Percentiles rank a stretch among this genome's conserved stretches.
Conservation (phyloP, 2,113 vertebrate species). For the Nannospalax galili region DNA sequence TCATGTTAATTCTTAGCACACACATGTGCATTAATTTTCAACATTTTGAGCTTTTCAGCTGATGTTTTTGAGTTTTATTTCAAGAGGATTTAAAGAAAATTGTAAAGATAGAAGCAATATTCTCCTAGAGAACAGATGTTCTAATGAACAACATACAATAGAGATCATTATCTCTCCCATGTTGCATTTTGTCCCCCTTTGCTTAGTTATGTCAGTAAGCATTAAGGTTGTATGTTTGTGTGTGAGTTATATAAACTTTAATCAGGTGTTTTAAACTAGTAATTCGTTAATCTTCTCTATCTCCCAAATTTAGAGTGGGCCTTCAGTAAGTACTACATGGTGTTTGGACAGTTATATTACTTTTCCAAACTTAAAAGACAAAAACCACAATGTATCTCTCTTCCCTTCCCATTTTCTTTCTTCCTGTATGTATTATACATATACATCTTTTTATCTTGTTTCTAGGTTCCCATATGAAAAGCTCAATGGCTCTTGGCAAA, state of each 20-base stretch:
- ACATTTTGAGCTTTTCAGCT: neutral
- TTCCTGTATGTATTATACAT: neutral
- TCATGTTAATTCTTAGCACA: slow-evolving; percentile 12
- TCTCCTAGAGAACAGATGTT: neutral
- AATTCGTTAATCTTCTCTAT: neutral
- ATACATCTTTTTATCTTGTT: neutral
- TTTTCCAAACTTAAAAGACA: slow-evolving; percentile 23
- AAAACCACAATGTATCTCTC: neutral
- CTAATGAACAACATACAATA: neutral
- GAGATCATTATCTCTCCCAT: neutral
- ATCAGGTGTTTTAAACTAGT: neutral
- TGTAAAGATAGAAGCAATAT: neutral
- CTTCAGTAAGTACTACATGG: neutral
- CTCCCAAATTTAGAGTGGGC: neutral
- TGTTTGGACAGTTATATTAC: neutral
- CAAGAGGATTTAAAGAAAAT: neutral
- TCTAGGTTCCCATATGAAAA: neutral
- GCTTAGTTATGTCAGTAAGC: neutral
- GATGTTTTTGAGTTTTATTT: neutral
- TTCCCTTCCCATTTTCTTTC: neutral
- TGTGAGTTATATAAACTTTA: neutral
- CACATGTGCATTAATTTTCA: neutral
- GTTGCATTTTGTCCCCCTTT: neutral
- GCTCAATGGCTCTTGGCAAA: neutral
- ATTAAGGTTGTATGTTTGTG: neutral